A percentile compares a stretch with the other conserved stretches of the same genome.
phyloP scores from a whole-genome alignment of 2,113 vertebrate species.

The Spermophilus dauricus region DNA sequence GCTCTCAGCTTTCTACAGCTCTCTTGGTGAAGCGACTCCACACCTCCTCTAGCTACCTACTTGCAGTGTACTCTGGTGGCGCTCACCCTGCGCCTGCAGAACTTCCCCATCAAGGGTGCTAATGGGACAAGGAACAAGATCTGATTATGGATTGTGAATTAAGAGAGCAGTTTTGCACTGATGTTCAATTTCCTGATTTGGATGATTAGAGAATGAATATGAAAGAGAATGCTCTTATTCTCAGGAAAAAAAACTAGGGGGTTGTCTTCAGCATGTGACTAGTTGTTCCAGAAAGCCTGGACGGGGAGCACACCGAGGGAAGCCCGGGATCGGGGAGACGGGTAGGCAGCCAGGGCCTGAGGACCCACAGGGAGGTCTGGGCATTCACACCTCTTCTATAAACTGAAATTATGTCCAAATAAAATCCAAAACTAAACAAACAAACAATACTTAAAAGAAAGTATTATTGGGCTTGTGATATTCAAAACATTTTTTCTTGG shows the following conservation, averaged over 20 bases:
- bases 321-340: neutral
- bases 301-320: neutral
- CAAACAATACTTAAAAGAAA: neutral
- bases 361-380: rapidly evolving
- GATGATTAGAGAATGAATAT: too few species aligned
- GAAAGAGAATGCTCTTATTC: neutral
- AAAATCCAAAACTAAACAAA: neutral
- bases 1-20: neutral
- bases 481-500: neutral
- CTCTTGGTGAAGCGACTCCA: neutral
- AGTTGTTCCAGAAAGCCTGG: neutral
- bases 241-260: neutral
- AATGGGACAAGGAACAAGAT: rapidly evolving
- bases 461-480: neutral
- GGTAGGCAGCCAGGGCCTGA: too few species aligned
- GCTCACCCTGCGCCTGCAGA: neutral
- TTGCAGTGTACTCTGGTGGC: too few species aligned
- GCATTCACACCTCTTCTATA: neutral
- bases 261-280: too few species aligned
- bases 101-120: rapidly evolving
- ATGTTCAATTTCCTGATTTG: neutral
- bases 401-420: neutral
- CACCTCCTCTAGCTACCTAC: neutral
- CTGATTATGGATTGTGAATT: neutral
- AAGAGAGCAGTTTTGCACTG: neutral